A percentile compares a stretch with the other conserved stretches of the same genome.
Conservation (phyloP, 2,113 vertebrate genomes). For the Podocnemis expansa region DNA sequence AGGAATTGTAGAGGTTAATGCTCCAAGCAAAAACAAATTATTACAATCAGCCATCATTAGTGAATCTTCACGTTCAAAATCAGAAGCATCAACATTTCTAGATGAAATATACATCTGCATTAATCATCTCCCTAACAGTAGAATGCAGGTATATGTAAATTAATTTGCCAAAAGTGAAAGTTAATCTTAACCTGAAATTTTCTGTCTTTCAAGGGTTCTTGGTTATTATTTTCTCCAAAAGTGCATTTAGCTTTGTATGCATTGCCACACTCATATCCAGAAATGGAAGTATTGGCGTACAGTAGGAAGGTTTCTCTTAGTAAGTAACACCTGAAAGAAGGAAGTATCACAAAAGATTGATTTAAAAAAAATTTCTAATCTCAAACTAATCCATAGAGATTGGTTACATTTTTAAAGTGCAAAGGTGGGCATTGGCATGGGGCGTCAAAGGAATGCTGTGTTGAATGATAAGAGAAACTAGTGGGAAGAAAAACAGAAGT, state of each 20-base stretch:
- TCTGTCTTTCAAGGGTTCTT: background rate
- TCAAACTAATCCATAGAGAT: background rate
- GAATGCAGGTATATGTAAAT: constrained; percentile 30
- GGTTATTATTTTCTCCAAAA: background rate
- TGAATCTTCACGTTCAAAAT: constrained; percentile 13
- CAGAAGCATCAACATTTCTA: constrained; percentile 24
- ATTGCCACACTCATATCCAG: background rate
- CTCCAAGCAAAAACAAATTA: constrained; percentile 12
- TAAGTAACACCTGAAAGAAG: background rate
- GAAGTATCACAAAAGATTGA: background rate
- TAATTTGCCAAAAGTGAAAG: background rate
- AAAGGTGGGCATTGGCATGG: background rate
- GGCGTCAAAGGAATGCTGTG: background rate
- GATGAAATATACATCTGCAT: constrained; percentile 13
- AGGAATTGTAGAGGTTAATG: constrained; percentile 27
- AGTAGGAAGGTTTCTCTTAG: background rate
- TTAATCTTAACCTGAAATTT: background rate
- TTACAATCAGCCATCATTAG: constrained; percentile 18
- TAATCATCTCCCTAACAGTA: background rate
- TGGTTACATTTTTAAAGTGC: background rate
- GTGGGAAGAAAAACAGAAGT: background rate
- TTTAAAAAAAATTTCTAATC: background rate
- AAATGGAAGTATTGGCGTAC: background rate
- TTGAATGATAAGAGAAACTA: background rate
- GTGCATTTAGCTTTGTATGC: background rate